These are phyloP conservation scores for Chrysochloris asiatica DNA, from an alignment of 2,113 vertebrate genomes.

Conservation along the genomic window DNA sequence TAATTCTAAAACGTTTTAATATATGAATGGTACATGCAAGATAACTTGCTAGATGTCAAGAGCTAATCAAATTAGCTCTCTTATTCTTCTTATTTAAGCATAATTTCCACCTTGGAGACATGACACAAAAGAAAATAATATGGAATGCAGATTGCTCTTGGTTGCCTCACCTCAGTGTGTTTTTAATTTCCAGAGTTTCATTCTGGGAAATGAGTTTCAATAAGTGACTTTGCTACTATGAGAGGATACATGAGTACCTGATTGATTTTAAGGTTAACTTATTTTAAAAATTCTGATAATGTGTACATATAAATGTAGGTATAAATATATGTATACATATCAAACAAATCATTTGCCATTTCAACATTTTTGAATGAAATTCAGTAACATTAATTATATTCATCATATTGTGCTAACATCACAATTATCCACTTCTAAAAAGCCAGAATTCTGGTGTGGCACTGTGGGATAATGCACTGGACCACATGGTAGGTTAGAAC, in stretches of 20 bases:
- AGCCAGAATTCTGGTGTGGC: too few species aligned
- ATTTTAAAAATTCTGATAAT: neutral
- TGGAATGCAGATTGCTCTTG: neutral
- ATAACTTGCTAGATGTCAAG: slow-evolving; percentile 4
- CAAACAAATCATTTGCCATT: neutral
- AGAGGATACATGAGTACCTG: neutral
- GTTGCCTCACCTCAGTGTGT: neutral
- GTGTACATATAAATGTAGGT: neutral
- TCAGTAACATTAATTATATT: neutral
- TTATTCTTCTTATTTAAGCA: neutral
- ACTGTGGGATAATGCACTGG: too few species aligned
- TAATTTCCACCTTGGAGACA: neutral
- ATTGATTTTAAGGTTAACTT: neutral
- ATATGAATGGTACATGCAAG: neutral
- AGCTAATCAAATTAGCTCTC: neutral
- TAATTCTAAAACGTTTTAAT: slow-evolving; percentile 1
- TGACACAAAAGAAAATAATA: neutral
- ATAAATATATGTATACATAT: neutral
- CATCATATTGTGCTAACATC: neutral
- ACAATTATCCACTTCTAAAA: neutral
- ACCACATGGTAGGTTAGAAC: too few species aligned
- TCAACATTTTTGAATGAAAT: neutral
- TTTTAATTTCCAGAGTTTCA: neutral
- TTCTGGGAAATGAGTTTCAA: neutral
- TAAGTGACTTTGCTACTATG: neutral